Evolutionary conservation across 2,797 vertebrate species (phyloP).

Genomic region (Thaleichthys pacificus): DNA sequence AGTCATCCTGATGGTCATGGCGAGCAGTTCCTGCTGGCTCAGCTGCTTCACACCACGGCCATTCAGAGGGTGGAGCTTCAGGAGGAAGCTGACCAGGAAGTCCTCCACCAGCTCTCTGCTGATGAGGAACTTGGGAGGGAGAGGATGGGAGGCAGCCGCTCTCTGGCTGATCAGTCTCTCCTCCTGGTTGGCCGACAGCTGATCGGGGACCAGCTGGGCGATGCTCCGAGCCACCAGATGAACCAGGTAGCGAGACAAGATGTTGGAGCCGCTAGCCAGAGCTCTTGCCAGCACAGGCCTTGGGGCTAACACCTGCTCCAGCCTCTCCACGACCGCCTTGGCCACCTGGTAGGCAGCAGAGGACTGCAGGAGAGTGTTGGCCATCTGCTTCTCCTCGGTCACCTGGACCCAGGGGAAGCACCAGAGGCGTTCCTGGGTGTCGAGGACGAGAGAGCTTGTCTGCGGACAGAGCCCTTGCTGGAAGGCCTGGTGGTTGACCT

Average conservation of each 20-base stretch:
- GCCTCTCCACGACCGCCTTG: not conserved
- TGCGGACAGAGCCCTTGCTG: not conserved
- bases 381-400: no score
- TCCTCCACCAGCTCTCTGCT: not conserved
- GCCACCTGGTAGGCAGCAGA: not conserved
- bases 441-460: not conserved
- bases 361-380: constrained; percentile 1
- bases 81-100: not conserved
- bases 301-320: not conserved
- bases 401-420: no score
- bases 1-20: not conserved
- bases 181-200: not conserved
- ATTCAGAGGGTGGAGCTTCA: constrained; percentile 4
- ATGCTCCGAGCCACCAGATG: not conserved
- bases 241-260: not conserved
- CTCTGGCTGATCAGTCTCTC: not conserved
- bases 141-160: not conserved
- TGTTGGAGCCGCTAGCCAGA: not conserved
- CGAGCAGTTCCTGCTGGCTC: not conserved
- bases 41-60: not conserved
- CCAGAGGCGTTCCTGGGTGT: not conserved
- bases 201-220: not conserved
- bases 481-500: not conserved
- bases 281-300: not conserved
- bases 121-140: not conserved